phyloP scores from a whole-genome alignment of 1,140 invertebrate genomes.

The Cotesia typhae region DNA sequence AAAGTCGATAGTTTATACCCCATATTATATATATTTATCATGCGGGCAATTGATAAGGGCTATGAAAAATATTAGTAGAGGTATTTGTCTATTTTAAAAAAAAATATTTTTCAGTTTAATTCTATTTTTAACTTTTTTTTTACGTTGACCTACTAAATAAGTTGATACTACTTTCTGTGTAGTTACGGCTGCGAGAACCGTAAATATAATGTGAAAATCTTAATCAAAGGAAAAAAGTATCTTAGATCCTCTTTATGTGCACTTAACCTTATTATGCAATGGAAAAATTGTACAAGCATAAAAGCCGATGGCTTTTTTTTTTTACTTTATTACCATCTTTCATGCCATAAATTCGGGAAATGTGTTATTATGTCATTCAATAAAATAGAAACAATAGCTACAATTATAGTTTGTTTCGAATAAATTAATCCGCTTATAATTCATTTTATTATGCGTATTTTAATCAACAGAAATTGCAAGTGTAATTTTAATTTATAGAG shows the following conservation, averaged over 20 bases:
- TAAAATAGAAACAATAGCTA: too few relatives aligned
- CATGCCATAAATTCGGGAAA: neutral
- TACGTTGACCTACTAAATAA: conserved; percentile 7
- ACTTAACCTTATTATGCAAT: conserved; percentile 34
- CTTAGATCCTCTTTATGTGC: conserved; percentile 16
- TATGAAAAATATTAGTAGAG: neutral
- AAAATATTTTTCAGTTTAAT: neutral
- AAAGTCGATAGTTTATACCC: too few relatives aligned
- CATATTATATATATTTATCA: neutral
- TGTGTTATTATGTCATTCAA: too few relatives aligned
- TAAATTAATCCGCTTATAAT: too few relatives aligned
- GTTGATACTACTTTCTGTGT: neutral
- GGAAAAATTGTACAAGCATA: conserved; percentile 10
- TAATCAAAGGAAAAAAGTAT: conserved; percentile 2
- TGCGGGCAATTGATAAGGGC: too few relatives aligned
- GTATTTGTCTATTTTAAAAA: neutral
- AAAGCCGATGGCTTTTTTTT: conserved; percentile 11
- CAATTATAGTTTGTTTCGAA: too few relatives aligned
- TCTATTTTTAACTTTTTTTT: neutral
- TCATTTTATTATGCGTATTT: too few relatives aligned
- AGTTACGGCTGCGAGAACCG: neutral
- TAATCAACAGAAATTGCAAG: too few relatives aligned
- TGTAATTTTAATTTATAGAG: too few relatives aligned
- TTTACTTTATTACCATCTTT: neutral
- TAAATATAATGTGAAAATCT: conserved; percentile 10